phyloP scores from a whole-genome alignment of 64 coral and sea anemone genomes.

The Montipora capricornis region DNA sequence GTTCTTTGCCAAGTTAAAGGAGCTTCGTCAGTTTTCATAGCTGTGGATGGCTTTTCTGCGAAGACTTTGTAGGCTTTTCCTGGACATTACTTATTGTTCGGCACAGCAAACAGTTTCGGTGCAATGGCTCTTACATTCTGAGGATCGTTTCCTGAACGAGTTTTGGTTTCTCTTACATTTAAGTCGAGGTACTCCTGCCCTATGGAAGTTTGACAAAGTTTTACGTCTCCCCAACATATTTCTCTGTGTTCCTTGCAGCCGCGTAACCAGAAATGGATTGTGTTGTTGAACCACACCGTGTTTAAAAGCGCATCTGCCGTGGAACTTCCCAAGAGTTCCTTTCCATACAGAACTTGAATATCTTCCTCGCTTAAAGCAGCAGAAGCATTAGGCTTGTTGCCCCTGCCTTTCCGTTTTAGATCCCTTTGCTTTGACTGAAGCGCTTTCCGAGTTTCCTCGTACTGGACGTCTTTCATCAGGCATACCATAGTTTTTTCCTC shows the following conservation, averaged over 20 bases:
- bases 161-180: constrained; percentile 78
- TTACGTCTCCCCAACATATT: constrained; percentile 23
- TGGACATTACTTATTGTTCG: constrained; percentile 12
- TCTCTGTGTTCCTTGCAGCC: constrained; percentile 35
- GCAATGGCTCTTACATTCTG: constrained; percentile 52
- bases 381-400: constrained; percentile 57
- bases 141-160: constrained; percentile 62
- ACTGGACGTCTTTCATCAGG: constrained; percentile 54
- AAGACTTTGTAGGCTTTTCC: not conserved
- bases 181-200: constrained; percentile 74
- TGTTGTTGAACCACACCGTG: not conserved
- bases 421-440: constrained; percentile 78
- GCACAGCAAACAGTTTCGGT: constrained; percentile 46
- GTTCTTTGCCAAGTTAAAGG: constrained; percentile 79
- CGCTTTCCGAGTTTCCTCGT: constrained; percentile 66
- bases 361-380: constrained; percentile 14
- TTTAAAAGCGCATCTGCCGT: not conserved
- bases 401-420: constrained; percentile 32
- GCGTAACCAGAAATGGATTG: not conserved
- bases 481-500: not conserved
- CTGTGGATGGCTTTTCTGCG: not conserved
- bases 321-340: not conserved
- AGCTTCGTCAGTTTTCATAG: constrained; percentile 68
- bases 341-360: not conserved
- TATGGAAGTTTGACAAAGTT: constrained; percentile 50